Conservation (phyloP, 2,113 vertebrate genomes). For the Bombycilla garrulus region DNA sequence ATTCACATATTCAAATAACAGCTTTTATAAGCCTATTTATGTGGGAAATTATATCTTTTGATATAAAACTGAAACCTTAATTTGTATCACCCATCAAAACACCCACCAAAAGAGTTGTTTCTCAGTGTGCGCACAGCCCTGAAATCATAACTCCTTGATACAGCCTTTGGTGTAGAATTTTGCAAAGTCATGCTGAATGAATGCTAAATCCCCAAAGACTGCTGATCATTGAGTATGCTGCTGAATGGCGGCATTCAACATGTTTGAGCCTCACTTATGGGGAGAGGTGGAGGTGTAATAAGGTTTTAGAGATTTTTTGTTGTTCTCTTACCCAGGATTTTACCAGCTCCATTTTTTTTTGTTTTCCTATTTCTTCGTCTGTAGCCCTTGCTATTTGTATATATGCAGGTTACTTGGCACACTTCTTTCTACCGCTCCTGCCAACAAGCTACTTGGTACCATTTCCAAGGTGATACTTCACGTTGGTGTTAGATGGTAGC, state of each 20-base stretch:
- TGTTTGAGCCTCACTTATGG: background rate
- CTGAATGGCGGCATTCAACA: constrained; percentile 6
- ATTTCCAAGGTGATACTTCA: constrained; percentile 1
- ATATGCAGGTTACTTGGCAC: background rate
- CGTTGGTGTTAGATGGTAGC: background rate
- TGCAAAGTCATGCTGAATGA: background rate
- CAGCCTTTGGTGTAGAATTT: background rate
- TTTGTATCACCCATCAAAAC: background rate
- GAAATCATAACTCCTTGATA: background rate
- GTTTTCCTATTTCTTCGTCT: background rate
- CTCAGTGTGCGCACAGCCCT: background rate
- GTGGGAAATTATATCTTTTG: background rate
- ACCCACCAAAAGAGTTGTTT: background rate
- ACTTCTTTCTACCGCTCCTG: constrained; percentile 24
- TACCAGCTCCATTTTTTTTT: background rate
- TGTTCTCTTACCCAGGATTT: constrained; percentile 11
- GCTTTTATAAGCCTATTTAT: background rate
- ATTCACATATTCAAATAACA: background rate
- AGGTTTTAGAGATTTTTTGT: background rate
- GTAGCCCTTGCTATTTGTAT: constrained; percentile 3
- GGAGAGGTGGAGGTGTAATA: background rate
- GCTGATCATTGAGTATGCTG: background rate
- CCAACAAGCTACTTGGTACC: background rate
- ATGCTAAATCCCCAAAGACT: background rate
- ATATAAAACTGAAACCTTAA: background rate